Evolutionary conservation across 1,140 invertebrate genomes (phyloP), one percentile per base, ranked within the genome.

Genomic region (Solen grandis): DNA sequence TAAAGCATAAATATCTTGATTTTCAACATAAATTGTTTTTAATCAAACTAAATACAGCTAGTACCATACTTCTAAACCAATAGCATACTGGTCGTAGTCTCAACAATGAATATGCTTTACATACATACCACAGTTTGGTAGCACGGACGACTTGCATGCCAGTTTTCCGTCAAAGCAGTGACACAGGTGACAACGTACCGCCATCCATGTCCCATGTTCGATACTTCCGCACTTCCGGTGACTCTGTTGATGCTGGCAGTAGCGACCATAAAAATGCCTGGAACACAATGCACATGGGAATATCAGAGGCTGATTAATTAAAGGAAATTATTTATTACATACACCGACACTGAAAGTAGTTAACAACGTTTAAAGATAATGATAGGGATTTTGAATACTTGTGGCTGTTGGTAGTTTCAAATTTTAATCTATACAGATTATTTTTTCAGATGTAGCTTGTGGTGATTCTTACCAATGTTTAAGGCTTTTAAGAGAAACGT

Each of bases 121-220:
- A 19, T n/a, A 76, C 81, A 70, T 78, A 82, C 81, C 31, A 52
- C 81, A 82, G 27, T 68, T 68, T 25, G 19, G 52, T 41, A 82
- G 57, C 4, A 50, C 57, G 14, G 62, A 63, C 5, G 41, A 36
- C 31, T 77, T 68, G 31, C 81, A 82, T 1, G 65, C 46, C 29
- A 82, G 62, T 41, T 59, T 50, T 1, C 81, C 74, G 22, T 82
- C 81, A 31, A 70, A 69, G 35, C 81, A 82, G 22, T 63, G 73
- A 76, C 81, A 82, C 22, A 82, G 33, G 41, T 82, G 62, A 72
- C 81, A 82, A 41, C 68, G 73, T 13, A 65, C 27, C 35, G 63
- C 65, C 54, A 82, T 78, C 70, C 66, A 72, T 5, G 60, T 63
- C 19, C 81, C 81, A 60, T 82, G 81, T 46, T 29, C 38, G n/a